Percentiles rank a stretch among this genome's conserved stretches.
Conservation (phyloP, 2,888 invertebrate species). For the Leucoma salicis region DNA sequence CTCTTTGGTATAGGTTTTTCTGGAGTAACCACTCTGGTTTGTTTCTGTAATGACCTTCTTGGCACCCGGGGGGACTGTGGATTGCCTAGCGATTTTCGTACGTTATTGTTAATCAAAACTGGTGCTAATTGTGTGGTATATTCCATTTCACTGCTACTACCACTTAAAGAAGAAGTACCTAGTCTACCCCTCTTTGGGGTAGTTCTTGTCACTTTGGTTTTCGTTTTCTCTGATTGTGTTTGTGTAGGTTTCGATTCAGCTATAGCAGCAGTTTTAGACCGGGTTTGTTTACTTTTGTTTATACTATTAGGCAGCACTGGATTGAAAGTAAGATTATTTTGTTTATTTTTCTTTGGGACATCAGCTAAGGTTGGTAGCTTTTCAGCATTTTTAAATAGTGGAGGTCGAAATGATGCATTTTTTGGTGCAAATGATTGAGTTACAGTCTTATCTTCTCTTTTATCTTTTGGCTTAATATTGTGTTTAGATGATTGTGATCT, state of each 20-base stretch:
- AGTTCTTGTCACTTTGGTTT: conserved; percentile 15
- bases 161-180: conserved; percentile 11
- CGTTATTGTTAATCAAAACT: conserved; percentile 10
- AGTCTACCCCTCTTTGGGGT: conserved; percentile 21
- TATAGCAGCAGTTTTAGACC: conserved; percentile 9
- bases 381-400: conserved; percentile 42
- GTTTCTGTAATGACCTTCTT: conserved; percentile 23
- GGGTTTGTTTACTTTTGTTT: conserved; percentile 19
- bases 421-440: conserved; percentile 77
- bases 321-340: conserved; percentile 41
- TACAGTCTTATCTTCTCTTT: conserved; percentile 8
- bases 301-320: conserved; percentile 33
- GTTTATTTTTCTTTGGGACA: conserved; percentile 26
- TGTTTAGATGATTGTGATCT: conserved; percentile 52
- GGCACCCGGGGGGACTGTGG: conserved; percentile 18
- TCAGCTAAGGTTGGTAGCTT: conserved; percentile 44
- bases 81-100: conserved; percentile 15
- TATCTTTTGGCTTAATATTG: conserved; percentile 19
- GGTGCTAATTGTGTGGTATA: conserved; percentile 13
- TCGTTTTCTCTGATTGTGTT: conserved; percentile 24
- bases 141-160: conserved; percentile 36
- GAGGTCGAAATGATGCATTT: conserved; percentile 78
- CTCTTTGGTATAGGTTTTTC: conserved; percentile 54
- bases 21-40: conserved; percentile 38
- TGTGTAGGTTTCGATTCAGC: conserved; percentile 15